phyloP scores from a whole-genome alignment of 2,888 invertebrate species.

The Drosophila gaucha region DNA sequence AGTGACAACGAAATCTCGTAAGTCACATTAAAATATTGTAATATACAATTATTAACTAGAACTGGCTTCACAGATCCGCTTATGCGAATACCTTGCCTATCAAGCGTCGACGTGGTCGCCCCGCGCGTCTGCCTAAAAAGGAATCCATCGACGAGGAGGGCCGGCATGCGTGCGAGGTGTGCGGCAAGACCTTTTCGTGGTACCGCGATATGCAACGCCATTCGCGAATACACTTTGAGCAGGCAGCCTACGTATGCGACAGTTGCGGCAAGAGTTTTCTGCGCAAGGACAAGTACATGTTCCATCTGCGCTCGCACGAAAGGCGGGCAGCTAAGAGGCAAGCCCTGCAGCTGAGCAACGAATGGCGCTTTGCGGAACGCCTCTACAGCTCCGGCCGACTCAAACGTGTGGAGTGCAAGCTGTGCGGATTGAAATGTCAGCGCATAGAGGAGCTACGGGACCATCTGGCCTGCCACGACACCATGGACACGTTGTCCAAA shows the following conservation, averaged over 20 bases:
- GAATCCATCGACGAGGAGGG: constrained; percentile 47
- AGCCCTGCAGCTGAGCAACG: constrained; percentile 43
- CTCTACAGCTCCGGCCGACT: constrained; percentile 71
- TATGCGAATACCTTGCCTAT: background rate
- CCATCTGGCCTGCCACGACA: constrained; percentile 71
- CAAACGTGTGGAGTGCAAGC: constrained; percentile 79
- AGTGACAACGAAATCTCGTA: constrained; percentile 47
- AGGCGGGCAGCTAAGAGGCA: constrained; percentile 37
- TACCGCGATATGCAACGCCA: constrained; percentile 82
- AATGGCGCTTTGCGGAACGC: constrained; percentile 77
- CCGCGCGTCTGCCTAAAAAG: constrained; percentile 41
- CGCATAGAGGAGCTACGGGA: constrained; percentile 68
- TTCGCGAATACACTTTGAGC: constrained; percentile 72
- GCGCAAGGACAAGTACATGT: constrained; percentile 77
- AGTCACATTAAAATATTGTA: background rate
- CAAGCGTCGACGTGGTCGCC: constrained; percentile 68
- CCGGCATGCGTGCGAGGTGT: constrained; percentile 76
- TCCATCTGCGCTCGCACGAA: constrained; percentile 70
- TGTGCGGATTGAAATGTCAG: constrained; percentile 73
- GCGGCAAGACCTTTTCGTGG: constrained; percentile 81
- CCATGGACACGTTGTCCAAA: constrained; percentile 42
- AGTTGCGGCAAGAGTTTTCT: constrained; percentile 72
- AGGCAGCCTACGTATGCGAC: constrained; percentile 62
- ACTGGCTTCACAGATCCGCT: constrained; percentile 3
- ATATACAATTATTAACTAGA: background rate